A percentile compares a stretch with the other conserved stretches of the same genome.
phyloP scores from a whole-genome alignment of 2,888 invertebrate genomes.

The Drosophila mercatorum region DNA sequence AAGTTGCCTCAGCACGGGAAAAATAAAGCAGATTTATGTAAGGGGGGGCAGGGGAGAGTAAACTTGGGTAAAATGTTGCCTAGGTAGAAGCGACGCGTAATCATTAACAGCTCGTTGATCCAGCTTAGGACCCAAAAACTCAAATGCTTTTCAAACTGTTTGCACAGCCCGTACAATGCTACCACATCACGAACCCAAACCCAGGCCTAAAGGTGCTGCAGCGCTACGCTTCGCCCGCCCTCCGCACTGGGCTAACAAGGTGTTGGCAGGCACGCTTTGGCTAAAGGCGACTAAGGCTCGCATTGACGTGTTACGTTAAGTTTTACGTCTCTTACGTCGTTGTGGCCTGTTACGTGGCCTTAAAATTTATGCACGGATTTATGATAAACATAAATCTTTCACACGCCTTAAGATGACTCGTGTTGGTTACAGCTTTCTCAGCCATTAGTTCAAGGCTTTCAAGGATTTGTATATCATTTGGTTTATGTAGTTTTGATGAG shows the following conservation, averaged over 20 bases:
- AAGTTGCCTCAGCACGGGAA: conserved; percentile 19
- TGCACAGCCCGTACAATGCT: conserved; percentile 32
- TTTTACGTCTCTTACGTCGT: conserved; percentile 32
- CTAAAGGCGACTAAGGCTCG: conserved; percentile 41
- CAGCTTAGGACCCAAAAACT: conserved; percentile 29
- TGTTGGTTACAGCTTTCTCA: conserved; percentile 23
- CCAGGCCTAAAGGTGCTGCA: conserved; percentile 2
- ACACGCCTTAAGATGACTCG: conserved; percentile 33
- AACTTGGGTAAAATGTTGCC: conserved; percentile 3
- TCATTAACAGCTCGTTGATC: conserved; percentile 70
- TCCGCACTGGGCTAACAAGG: conserved; percentile 37
- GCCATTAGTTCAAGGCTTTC: conserved; percentile 36
- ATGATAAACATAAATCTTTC: conserved; percentile 62
- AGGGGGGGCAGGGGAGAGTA: too few species aligned
- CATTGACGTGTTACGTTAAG: conserved; percentile 53
- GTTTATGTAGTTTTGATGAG: conserved; percentile 46
- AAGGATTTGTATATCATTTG: conserved; percentile 32
- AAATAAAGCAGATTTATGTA: neutral
- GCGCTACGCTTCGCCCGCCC: neutral
- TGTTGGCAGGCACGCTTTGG: conserved; percentile 45
- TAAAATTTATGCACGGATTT: conserved; percentile 68
- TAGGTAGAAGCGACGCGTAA: conserved; percentile 36
- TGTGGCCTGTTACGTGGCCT: conserved; percentile 51
- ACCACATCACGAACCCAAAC: conserved; percentile 26
- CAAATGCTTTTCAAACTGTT: conserved; percentile 42